Conservation (phyloP, 1,140 invertebrate species). For the Rhagoletis pomonella region DNA sequence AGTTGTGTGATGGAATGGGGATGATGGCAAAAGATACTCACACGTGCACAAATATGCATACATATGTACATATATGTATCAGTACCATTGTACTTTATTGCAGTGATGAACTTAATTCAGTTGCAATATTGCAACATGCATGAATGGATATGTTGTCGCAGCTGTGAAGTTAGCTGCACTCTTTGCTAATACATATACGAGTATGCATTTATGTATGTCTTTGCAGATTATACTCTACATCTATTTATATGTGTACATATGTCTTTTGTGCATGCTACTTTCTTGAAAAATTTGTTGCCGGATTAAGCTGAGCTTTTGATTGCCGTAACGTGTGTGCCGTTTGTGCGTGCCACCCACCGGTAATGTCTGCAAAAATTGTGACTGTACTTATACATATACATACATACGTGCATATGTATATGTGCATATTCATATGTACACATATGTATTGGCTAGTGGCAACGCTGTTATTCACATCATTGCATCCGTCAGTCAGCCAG, state of each 20-base stretch:
- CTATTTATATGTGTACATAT: neutral
- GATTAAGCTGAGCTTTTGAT: slow-evolving; percentile 37
- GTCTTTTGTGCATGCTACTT: neutral
- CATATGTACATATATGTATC: neutral
- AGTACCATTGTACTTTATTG: neutral
- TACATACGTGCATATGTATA: no score
- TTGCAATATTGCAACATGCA: neutral
- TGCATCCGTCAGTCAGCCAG: slow-evolving; percentile 11
- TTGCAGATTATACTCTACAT: neutral
- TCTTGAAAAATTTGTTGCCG: slow-evolving; percentile 34
- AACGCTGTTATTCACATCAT: slow-evolving; percentile 2
- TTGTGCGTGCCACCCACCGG: slow-evolving; percentile 1
- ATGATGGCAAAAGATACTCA: neutral
- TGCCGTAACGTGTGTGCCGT: neutral
- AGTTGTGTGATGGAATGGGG: neutral
- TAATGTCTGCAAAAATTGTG: no score
- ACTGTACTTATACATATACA: no score
- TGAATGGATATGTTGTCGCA: neutral
- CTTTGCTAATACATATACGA: neutral
- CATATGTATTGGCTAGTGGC: neutral
- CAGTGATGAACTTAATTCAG: slow-evolving; percentile 3
- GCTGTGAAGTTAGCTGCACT: neutral
- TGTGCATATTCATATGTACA: neutral
- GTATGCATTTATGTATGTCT: neutral
- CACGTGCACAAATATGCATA: no score